A percentile compares a stretch with the other conserved stretches of the same genome.
phyloP scores from a whole-genome alignment of 2,888 invertebrate species.

The Axea sp. region DNA sequence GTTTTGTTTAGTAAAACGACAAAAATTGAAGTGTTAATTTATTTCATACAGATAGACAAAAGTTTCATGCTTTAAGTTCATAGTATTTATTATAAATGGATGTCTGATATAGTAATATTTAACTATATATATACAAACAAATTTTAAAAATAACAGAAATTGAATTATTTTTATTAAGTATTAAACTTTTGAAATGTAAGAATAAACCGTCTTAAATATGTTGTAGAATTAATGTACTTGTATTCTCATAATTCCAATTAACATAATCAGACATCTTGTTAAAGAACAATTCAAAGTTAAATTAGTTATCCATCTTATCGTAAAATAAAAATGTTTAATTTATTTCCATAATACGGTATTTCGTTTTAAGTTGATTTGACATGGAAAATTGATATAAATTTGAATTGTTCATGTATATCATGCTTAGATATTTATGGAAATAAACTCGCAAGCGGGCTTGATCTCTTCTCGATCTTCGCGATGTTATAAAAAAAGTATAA shows the following conservation, averaged over 20 bases:
- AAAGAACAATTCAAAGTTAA: conserved; percentile 8
- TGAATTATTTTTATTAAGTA: too few species aligned
- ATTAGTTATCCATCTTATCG: conserved; percentile 10
- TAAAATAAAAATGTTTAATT: background rate
- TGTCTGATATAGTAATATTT: conserved; percentile 29
- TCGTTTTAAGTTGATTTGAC: too few species aligned
- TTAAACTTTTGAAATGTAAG: too few species aligned
- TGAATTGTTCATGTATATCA: conserved; percentile 7
- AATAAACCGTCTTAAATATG: too few species aligned
- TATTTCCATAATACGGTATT: too few species aligned
- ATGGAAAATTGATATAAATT: conserved; percentile 21
- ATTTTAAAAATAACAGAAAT: background rate
- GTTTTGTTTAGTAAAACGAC: too few species aligned
- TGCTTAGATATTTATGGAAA: conserved; percentile 65
- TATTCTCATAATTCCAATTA: background rate
- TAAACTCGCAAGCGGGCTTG: conserved; percentile 67
- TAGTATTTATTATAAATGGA: conserved; percentile 11
- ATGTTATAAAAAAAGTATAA: conserved; percentile 13
- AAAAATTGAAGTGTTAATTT: too few species aligned
- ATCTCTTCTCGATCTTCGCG: conserved; percentile 63
- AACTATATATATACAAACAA: background rate
- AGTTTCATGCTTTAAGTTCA: conserved; percentile 22
- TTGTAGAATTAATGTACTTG: too few species aligned
- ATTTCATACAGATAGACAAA: background rate
- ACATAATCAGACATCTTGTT: conserved; percentile 27